Evolutionary conservation across 2,888 invertebrate species (phyloP).

Genomic region (Eupithecia abbreviata): DNA sequence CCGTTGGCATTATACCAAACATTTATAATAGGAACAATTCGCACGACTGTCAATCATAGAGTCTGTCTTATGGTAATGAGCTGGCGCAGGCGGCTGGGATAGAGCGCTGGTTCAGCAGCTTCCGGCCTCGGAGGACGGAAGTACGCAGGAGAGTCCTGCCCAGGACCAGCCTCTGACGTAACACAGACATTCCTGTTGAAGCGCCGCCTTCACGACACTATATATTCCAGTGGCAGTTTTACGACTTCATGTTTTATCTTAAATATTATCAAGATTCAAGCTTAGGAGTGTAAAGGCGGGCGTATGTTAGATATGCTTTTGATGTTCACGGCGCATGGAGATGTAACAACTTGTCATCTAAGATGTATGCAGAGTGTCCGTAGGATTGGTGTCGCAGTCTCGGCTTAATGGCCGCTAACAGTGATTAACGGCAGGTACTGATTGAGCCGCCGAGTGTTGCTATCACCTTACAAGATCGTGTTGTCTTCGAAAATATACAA

Average conservation of each 20-base stretch:
- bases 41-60: background rate
- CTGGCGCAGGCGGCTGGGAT: background rate
- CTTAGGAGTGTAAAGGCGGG: background rate
- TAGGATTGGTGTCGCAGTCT: background rate
- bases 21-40: background rate
- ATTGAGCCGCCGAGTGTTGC: background rate
- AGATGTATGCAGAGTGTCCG: background rate
- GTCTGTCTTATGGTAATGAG: background rate
- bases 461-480: slow-evolving; percentile 14
- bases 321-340: background rate
- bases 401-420: background rate
- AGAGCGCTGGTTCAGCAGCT: background rate
- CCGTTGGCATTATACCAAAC: background rate
- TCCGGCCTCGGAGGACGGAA: background rate
- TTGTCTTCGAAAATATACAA: slow-evolving; percentile 7
- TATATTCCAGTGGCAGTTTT: background rate
- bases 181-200: background rate
- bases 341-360: background rate
- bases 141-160: background rate
- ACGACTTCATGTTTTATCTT: slow-evolving; percentile 3
- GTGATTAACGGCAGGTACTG: background rate
- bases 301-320: background rate
- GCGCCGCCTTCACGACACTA: background rate
- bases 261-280: background rate
- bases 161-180: background rate